phyloP scores from a whole-genome alignment of 2,113 vertebrate genomes.

The Nipponia nippon region DNA sequence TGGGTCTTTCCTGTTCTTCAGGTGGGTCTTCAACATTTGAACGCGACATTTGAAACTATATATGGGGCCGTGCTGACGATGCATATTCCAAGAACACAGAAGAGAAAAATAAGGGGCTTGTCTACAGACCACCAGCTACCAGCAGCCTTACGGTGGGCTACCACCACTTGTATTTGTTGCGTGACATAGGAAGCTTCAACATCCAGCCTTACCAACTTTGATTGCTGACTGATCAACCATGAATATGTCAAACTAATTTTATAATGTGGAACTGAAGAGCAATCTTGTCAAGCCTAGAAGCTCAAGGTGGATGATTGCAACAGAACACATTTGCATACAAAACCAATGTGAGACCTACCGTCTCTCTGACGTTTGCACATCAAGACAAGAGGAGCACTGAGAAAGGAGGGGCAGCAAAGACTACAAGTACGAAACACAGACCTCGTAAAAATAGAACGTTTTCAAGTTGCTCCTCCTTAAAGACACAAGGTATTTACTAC shows the following conservation, averaged over 20 bases:
- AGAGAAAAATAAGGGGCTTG: neutral
- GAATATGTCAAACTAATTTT: neutral
- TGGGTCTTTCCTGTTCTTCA: neutral
- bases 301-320: neutral
- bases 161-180: rapidly evolving
- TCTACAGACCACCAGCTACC: neutral
- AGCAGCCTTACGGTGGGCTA: neutral
- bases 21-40: neutral
- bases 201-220: neutral
- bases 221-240: too few species aligned
- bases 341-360: rapidly evolving
- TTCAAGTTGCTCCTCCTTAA: neutral
- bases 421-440: neutral
- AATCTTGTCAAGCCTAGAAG: neutral
- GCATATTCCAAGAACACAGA: neutral
- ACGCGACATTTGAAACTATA: neutral
- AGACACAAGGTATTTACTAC: neutral
- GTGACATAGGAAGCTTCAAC: neutral
- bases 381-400: neutral
- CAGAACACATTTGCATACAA: neutral
- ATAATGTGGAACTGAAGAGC: neutral
- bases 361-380: neutral
- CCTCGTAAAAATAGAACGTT: rapidly evolving
- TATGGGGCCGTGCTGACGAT: neutral
- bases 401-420: neutral